Percentiles rank a stretch among this genome's conserved stretches.
Conservation (phyloP, 2,113 vertebrate species). For the Brienomyrus brachyistius region DNA sequence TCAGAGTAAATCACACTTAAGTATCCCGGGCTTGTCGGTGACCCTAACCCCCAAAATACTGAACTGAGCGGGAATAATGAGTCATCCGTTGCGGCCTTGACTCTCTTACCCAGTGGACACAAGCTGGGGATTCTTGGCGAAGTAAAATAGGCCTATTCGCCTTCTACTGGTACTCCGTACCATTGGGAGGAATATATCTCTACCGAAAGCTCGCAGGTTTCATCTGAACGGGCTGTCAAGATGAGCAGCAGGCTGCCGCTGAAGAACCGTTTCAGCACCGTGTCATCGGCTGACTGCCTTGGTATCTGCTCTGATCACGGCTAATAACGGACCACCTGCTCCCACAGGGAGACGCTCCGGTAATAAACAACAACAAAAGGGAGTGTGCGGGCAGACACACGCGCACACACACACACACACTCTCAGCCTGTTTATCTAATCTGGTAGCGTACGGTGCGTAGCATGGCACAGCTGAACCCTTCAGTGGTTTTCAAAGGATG, state of each 20-base stretch:
- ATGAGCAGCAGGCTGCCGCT: slow-evolving; percentile 46
- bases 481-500: not conserved
- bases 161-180: slow-evolving; percentile 28
- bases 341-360: not conserved
- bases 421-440: not conserved
- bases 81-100: slow-evolving; percentile 32
- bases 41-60: slow-evolving; percentile 34
- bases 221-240: slow-evolving; percentile 56
- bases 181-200: slow-evolving; percentile 50
- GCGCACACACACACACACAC: not conserved
- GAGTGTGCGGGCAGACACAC: not conserved
- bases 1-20: not conserved
- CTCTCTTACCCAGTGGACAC: slow-evolving; percentile 21
- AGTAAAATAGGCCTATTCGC: slow-evolving; percentile 47
- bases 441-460: not conserved
- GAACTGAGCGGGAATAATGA: slow-evolving; percentile 35
- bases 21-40: slow-evolving; percentile 15
- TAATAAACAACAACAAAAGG: not conserved
- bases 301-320: slow-evolving; percentile 1
- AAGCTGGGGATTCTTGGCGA: slow-evolving; percentile 30
- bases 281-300: slow-evolving; percentile 29
- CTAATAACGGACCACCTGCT: slow-evolving; percentile 12
- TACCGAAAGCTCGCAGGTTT: slow-evolving; percentile 49
- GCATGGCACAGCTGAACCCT: not conserved
- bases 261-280: slow-evolving; percentile 34